Conservation (phyloP, 2,797 vertebrate species). For the Gadopsis bispinosus region DNA sequence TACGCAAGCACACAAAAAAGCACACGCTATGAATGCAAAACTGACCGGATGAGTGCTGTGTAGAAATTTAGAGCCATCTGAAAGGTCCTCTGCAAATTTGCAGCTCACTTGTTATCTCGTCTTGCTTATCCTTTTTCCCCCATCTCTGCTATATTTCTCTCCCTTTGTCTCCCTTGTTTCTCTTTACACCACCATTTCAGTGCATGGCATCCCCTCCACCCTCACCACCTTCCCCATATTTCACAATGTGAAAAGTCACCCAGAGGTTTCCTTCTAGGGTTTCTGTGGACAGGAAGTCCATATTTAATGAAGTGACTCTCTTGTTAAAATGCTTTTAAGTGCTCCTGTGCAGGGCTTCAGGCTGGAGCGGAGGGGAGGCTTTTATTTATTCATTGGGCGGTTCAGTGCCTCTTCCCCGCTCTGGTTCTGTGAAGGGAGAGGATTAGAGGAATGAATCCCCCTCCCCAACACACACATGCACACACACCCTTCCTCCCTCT, state of each 20-base stretch:
- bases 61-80: conserved; percentile 54
- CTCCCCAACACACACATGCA: conserved; percentile 31
- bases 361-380: conserved; percentile 70
- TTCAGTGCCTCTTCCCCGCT: conserved; percentile 79
- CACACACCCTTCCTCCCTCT: conserved; percentile 55
- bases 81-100: conserved; percentile 61
- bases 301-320: conserved; percentile 89
- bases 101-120: conserved; percentile 64
- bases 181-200: conserved; percentile 46
- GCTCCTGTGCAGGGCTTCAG: conserved; percentile 81
- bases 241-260: conserved; percentile 71
- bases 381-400: conserved; percentile 89
- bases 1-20: conserved; percentile 27
- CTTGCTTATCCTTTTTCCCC: conserved; percentile 49
- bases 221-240: conserved; percentile 46
- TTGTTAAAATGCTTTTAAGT: conserved; percentile 88
- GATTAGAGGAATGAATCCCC: conserved; percentile 81
- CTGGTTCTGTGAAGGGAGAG: conserved; percentile 76
- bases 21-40: conserved; percentile 42
- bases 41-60: conserved; percentile 50
- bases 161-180: conserved; percentile 66
- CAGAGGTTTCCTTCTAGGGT: conserved; percentile 79
- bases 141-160: conserved; percentile 58
- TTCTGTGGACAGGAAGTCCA: conserved; percentile 84
- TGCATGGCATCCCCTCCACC: conserved; percentile 2